Base-by-base conservation (phyloP, 2,888 invertebrate genomes). In the Drepanosiphum platanoidis region DNA sequence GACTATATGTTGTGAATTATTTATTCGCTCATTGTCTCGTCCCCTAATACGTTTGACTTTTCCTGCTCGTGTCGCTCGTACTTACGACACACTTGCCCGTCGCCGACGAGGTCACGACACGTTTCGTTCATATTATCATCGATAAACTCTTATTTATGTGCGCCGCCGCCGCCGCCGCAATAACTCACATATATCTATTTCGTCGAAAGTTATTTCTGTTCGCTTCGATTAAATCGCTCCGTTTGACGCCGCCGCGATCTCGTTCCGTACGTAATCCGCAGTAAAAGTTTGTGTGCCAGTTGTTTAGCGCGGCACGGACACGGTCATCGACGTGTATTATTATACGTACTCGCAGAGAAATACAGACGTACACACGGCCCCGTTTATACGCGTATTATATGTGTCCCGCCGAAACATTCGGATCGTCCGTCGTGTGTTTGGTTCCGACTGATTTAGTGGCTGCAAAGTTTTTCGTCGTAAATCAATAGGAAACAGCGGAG, bases 391-490 rank as follows among this genome's bases (percentile, higher is more conserved):
- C 22, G 15, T 27, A 61, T 9, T 61, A 9, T 61, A 13, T 30
- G n/a, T 15, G 32, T 30, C 39, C 34, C 9, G n/a, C n/a, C 18
- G 11, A n/a, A 36, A 81, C 39, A 30, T 58, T 71, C 27, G 71
- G 30, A 71, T 70, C 22, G 80, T 77, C 32, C 13, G 32, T 70
- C 22, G 80, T 77, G 18, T 7, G 32, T 79, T 79, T n/a, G 78
- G 64, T 66, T 42, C 66, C 46, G 42, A 79, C 46, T 79, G 79
- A 79, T 68, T 79, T 80, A 80, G 52, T 80, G 30, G 70, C 30
- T 15, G 22, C 27, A 81, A 81, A 81, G 70, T 81, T 81, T 81
- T 71, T 30, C 39, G 81, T 71, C 81, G 81, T 81, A 81, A 71
- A 81, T 81, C 71, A 81, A 81, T 71, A 39, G 15, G 11, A 66